These are phyloP conservation scores for Vanacampus margaritifer DNA, from an alignment of 2,113 vertebrate genomes.

Conservation along the genomic window DNA sequence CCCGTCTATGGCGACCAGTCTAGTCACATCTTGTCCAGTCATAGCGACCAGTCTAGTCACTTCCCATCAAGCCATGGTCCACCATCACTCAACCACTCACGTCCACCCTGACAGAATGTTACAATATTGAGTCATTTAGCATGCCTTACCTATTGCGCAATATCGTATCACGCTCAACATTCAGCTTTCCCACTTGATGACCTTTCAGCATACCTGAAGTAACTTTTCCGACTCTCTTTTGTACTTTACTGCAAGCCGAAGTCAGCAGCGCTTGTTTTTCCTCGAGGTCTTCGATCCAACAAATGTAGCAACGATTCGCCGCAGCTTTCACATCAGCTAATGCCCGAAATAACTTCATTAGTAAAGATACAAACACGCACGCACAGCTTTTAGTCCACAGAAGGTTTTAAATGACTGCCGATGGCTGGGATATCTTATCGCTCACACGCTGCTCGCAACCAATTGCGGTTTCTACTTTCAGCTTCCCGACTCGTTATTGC, in stretches of 20 bases:
- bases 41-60: too few relatives aligned
- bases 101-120: too few relatives aligned
- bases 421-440: constrained; percentile 55
- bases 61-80: too few relatives aligned
- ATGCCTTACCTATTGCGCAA: too few relatives aligned
- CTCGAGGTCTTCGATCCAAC: constrained; percentile 24
- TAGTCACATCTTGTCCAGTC: too few relatives aligned
- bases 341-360: constrained; percentile 51
- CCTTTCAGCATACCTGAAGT: background rate
- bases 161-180: too few relatives aligned
- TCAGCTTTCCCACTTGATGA: background rate
- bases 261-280: constrained; percentile 10
- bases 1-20: too few relatives aligned
- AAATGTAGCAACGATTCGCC: constrained; percentile 10
- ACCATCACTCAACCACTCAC: too few relatives aligned
- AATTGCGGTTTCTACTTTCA: constrained; percentile 17
- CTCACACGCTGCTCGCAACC: constrained; percentile 37
- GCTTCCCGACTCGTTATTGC: constrained; percentile 1
- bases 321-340: constrained; percentile 35
- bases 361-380: constrained; percentile 11
- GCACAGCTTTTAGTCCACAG: constrained; percentile 42
- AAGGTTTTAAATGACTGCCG: constrained; percentile 47
- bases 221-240: background rate
- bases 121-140: too few relatives aligned
- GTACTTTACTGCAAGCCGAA: background rate